phyloP scores from a whole-genome alignment of 2,888 invertebrate species.

The Iphiclides podalirius region DNA sequence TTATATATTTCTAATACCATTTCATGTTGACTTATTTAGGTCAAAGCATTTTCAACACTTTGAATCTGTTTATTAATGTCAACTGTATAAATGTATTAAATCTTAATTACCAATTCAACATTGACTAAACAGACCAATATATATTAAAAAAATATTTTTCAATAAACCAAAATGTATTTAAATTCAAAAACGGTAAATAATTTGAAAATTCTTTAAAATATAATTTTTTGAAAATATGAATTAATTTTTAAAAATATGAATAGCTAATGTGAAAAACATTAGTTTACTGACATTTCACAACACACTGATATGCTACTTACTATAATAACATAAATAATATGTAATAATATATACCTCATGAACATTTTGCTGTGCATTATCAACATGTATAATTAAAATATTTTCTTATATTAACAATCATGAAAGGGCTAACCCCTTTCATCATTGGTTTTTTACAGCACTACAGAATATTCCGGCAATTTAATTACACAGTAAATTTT shows the following conservation, averaged over 20 bases:
- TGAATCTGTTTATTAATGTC: too few species aligned
- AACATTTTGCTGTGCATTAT: not conserved
- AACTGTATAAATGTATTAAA: too few species aligned
- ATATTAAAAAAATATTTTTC: not conserved
- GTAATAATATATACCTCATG: not conserved
- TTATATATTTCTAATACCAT: too few species aligned
- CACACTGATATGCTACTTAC: slow-evolving; percentile 18
- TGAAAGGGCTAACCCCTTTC: not conserved
- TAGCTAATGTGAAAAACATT: too few species aligned
- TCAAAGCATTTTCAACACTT: too few species aligned
- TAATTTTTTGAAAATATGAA: slow-evolving; percentile 5
- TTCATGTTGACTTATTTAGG: too few species aligned
- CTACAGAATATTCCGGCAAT: not conserved
- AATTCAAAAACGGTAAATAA: not conserved
- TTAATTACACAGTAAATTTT: slow-evolving; percentile 4
- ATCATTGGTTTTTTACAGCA: not conserved
- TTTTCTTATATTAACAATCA: not conserved
- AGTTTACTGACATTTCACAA: slow-evolving; percentile 8
- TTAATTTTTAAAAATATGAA: too few species aligned
- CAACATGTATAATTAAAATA: not conserved
- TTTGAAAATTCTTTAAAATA: slow-evolving; percentile 7
- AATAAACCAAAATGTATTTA: slow-evolving; percentile 9
- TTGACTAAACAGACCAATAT: not conserved
- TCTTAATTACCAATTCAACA: too few species aligned
- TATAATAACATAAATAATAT: not conserved